Base-by-base conservation (phyloP, 1,140 invertebrate species). In the Drosophila mayri region DNA sequence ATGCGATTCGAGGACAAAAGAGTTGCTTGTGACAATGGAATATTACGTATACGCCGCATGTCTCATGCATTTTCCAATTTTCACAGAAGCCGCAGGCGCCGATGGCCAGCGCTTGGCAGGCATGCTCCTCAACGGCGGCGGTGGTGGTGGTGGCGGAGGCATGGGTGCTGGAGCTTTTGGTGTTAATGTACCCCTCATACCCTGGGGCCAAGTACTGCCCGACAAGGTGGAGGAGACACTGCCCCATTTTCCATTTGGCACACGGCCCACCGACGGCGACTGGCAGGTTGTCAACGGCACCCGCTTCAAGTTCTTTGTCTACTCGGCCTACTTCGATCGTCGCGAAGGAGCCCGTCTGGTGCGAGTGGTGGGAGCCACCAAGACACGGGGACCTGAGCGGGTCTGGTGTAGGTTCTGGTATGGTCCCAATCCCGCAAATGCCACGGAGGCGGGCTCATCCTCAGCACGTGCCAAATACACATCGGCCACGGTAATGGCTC, bases 391-490 rank as follows among this genome's bases (percentile, higher is more conserved):
- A 14, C 95, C 96, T 0, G 97, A 98, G 76, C 93, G 95, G n/a
- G 97, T 98, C 4, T 96, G 96, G 94, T 98, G 97, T 84, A 94
- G 96, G n/a, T 94, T 98, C 47, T 98, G 97, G 96, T 96, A 97
- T 80, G 94, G 88, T 7, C 83, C 83, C 9, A 63, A 93, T 18
- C 41, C 64, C 67, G 20, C 80, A 85, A 81, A 90, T 49, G 61
- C 20, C 63, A 75, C 52, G 12, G 81, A 82, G 82, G 81, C 75
- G 43, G 62, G 47, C 18, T 44, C 58, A 0, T 37, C 52, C 28
- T 57, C 64, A 50, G 55, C 57, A 44, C 70, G 85, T 73, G 77
- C 90, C 47, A 79, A 85, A 28, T 93, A 94, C 79, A 92, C 94
- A 16, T 96, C 96, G 6, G 93, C 95, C 61, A 96, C 95, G 4